Percentiles rank a stretch among this genome's conserved stretches.
These are phyloP conservation scores for Phengaris alcon DNA, from an alignment of 2,888 invertebrate genomes.

Conservation along the genomic window DNA sequence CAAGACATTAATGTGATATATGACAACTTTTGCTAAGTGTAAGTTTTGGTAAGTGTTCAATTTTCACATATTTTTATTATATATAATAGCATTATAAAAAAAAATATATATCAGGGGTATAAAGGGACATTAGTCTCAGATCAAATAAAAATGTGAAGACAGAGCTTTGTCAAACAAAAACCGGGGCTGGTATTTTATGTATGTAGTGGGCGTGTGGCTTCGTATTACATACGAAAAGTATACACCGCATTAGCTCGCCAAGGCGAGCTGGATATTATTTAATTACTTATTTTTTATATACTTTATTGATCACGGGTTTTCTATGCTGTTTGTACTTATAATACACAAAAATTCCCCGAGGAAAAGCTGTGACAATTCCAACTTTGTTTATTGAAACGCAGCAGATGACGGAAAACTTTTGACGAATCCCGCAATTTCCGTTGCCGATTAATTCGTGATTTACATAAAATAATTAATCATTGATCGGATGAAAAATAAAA, in stretches of 20 bases:
- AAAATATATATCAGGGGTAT: no score
- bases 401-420: conserved; percentile 6
- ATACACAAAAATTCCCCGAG: background rate
- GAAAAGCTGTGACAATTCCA: background rate
- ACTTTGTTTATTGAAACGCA: conserved; percentile 7
- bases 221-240: no score
- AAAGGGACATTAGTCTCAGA: no score
- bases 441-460: background rate
- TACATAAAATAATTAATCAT: conserved; percentile 10
- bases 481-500: conserved; percentile 26
- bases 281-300: no score
- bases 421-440: background rate
- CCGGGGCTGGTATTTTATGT: no score
- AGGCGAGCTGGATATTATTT: no score
- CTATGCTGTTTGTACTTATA: background rate
- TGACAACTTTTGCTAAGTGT: background rate
- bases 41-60: background rate
- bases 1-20: background rate
- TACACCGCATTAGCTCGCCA: no score
- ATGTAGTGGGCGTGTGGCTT: no score
- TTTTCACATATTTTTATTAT: background rate
- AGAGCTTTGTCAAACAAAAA: no score
- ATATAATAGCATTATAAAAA: background rate
- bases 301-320: no score
- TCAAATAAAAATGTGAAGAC: no score